Conservation (phyloP, 2,113 vertebrate species). For the Alethe diademata region DNA sequence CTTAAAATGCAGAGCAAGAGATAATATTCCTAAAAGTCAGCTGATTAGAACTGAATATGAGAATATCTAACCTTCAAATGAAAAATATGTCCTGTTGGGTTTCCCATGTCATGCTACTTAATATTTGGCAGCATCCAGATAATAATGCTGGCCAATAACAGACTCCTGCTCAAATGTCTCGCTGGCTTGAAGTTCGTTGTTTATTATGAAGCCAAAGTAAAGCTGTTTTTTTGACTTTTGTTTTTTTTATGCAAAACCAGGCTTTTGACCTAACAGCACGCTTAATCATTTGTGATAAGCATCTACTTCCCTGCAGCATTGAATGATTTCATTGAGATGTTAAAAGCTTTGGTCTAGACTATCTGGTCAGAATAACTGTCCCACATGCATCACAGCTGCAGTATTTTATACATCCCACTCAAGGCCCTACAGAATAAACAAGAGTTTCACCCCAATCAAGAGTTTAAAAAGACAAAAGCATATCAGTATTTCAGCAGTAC, state of each 20-base stretch:
- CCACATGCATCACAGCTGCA: neutral
- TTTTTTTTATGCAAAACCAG: neutral
- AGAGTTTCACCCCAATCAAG: neutral
- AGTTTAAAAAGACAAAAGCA: neutral
- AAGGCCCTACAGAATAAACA: neutral
- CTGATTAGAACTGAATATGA: neutral
- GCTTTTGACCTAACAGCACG: neutral
- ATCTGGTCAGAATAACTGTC: neutral
- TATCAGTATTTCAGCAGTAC: neutral
- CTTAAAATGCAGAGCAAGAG: neutral
- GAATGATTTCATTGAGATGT: neutral
- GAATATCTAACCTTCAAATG: neutral
- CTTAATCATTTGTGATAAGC: neutral
- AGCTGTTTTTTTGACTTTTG: neutral
- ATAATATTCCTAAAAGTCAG: neutral
- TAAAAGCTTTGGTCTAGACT: neutral
- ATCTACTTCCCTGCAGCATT: neutral
- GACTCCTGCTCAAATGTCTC: neutral
- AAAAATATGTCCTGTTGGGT: neutral
- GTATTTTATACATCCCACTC: neutral
- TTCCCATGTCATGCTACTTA: neutral
- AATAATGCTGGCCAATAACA: neutral
- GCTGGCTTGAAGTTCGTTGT: neutral
- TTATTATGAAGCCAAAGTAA: neutral
- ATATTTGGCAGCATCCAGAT: neutral